Evolutionary conservation across 2,113 vertebrate species (phyloP).

Genomic region (Dipodomys merriami): DNA sequence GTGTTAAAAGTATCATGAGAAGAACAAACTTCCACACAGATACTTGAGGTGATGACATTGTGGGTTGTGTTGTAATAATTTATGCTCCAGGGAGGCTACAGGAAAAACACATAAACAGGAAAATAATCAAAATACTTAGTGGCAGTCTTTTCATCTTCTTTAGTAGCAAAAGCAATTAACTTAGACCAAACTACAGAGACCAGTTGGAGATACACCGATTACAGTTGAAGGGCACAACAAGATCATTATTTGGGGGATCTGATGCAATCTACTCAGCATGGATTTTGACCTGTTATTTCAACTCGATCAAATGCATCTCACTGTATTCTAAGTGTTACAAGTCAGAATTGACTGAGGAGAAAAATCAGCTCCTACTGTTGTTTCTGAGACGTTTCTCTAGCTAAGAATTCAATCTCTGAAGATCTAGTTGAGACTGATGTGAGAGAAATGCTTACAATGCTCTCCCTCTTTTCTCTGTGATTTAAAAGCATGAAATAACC

Average conservation of each 20-base stretch:
- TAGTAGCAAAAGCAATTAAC: not conserved
- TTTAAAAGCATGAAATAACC: constrained; percentile 74
- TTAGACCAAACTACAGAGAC: not conserved
- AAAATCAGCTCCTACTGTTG: constrained; percentile 55
- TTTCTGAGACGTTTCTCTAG: constrained; percentile 28
- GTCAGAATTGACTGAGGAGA: constrained; percentile 49
- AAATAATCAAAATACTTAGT: constrained; percentile 28
- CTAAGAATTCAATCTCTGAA: constrained; percentile 14
- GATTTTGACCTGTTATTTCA: constrained; percentile 1
- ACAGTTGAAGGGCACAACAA: not conserved
- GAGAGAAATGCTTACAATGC: constrained; percentile 36
- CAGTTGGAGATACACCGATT: not conserved
- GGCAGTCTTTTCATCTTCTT: constrained; percentile 12
- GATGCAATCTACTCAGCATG: not conserved
- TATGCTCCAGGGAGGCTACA: not conserved
- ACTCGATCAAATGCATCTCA: constrained; percentile 17
- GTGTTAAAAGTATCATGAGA: not conserved
- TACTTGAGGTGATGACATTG: not conserved
- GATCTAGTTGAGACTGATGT: constrained; percentile 37
- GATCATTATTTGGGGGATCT: not conserved
- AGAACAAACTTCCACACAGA: not conserved
- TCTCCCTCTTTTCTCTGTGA: constrained; percentile 9
- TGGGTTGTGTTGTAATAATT: not conserved
- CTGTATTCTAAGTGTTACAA: constrained; percentile 43
- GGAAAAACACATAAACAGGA: not conserved